A percentile compares a stretch with the other conserved stretches of the same genome.
Conservation (phyloP, 2,888 invertebrate genomes). For the Polydrusus tereticollis region DNA sequence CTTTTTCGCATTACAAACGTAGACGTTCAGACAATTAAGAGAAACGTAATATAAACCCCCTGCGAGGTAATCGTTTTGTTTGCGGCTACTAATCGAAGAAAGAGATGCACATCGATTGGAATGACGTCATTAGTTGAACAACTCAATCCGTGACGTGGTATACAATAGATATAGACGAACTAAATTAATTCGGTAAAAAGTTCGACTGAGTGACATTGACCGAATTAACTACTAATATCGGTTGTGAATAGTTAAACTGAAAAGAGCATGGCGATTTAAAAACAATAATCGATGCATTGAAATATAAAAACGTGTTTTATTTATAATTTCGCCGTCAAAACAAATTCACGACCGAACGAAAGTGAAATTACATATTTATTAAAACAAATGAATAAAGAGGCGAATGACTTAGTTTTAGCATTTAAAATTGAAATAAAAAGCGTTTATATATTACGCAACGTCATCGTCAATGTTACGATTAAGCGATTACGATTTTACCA, state of each 20-base stretch:
- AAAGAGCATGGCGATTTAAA: constrained; percentile 32
- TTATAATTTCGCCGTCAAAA: constrained; percentile 36
- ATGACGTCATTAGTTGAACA: constrained; percentile 37
- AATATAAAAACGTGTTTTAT: constrained; percentile 32
- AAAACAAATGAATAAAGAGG: constrained; percentile 40
- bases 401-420: constrained; percentile 35
- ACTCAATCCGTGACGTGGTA: constrained; percentile 8
- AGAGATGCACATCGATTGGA: constrained; percentile 21
- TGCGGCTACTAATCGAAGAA: constrained; percentile 18
- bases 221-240: constrained; percentile 10
- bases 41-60: constrained; percentile 23
- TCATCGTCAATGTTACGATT: constrained; percentile 36
- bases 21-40: constrained; percentile 32
- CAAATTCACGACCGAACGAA: constrained; percentile 28
- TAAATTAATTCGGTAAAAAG: background rate
- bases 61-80: constrained; percentile 26
- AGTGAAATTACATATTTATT: constrained; percentile 41
- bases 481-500: constrained; percentile 27
- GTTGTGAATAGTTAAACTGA: constrained; percentile 27
- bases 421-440: constrained; percentile 40
- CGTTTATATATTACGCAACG: constrained; percentile 35
- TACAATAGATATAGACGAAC: background rate
- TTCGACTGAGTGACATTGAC: constrained; percentile 4
- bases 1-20: constrained; percentile 25
- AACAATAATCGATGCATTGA: constrained; percentile 26